Base-by-base conservation (phyloP, 2,113 vertebrate genomes). In the Hemiprocne comata region DNA sequence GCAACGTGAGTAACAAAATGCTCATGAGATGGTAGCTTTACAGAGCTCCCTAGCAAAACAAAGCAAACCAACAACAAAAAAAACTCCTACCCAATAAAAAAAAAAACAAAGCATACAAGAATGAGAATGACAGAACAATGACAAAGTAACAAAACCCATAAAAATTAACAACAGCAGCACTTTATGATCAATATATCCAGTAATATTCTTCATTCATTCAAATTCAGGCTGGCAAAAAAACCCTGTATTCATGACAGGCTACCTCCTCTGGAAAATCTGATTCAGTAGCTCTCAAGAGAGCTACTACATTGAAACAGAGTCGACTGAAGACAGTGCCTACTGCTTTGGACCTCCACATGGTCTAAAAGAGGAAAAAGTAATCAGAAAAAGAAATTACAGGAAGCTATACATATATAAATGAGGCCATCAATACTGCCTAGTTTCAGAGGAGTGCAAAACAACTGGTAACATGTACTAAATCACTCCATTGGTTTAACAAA, bases 1-100 rank as follows among this genome's bases (percentile, higher is more conserved):
- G 97, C 90, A 98, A 96, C 4, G 54, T 98, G 92, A 98, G 97
- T 97, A 92, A 97, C 94, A 92, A 85, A 54, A 91, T 46, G 87
- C 64, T 91, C 55, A 51, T 76, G 88, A 87, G 77, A 87, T 78
- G 48, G 44, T 5, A 40, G 60, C 36, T 83, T 85, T 54, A 90
- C 23, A 92, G 73, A 93, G 38, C 53, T 87, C 54, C 73, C 40
- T 54, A 69, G 53, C 70, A 89, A 89, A 86, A 91, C 51, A 76
- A 85, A 83, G 16, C 26, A 89, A 91, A 69, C 4, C 4, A 81
- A 62, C 17, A 38, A 55, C 53, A 70, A 77, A 24, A 51, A 24
- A 26, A 26, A 48, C 19, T 19, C 44, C 33, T 38, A 54, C 25
- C 16, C 12, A 73, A 42, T 12, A 4, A 72, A 74, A 67, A 34